A percentile compares a stretch with the other conserved stretches of the same genome.
Conservation (phyloP, 2,113 vertebrate genomes). For the Spheniscus mendiculus region DNA sequence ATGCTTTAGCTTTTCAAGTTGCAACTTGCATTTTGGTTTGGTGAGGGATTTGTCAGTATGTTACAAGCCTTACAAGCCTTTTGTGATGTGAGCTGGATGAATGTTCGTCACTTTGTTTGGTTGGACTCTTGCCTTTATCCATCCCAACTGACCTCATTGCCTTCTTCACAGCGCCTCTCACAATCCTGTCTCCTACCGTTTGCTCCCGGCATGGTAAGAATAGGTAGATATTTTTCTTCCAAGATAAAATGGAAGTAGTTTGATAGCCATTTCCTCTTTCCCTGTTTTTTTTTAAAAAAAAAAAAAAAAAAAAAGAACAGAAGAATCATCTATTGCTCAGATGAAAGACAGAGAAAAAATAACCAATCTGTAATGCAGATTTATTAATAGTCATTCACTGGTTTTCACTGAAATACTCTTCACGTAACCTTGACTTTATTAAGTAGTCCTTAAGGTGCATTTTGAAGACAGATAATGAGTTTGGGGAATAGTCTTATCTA, state of each 20-base stretch:
- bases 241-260: not conserved
- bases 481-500: constrained; percentile 82
- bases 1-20: constrained; percentile 11
- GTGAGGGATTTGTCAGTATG: not conserved
- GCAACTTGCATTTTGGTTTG: not conserved
- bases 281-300: too few relatives aligned
- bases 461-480: constrained; percentile 84
- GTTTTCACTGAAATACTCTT: constrained; percentile 81
- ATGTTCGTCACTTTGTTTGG: not conserved
- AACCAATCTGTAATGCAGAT: constrained; percentile 75
- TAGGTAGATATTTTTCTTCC: not conserved
- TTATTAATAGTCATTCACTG: constrained; percentile 81
- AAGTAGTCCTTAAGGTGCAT: constrained; percentile 84
- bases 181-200: not conserved
- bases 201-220: not conserved
- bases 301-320: not conserved
- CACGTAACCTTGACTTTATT: constrained; percentile 83
- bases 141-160: not conserved
- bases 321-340: constrained; percentile 40
- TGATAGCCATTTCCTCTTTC: too few relatives aligned
- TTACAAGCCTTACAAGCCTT: not conserved
- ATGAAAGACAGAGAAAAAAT: constrained; percentile 75
- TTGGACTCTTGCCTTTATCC: not conserved
- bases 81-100: not conserved
- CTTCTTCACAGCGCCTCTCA: not conserved